phyloP scores from a whole-genome alignment of 2,888 invertebrate species.

The Sarcophaga subvicina region DNA sequence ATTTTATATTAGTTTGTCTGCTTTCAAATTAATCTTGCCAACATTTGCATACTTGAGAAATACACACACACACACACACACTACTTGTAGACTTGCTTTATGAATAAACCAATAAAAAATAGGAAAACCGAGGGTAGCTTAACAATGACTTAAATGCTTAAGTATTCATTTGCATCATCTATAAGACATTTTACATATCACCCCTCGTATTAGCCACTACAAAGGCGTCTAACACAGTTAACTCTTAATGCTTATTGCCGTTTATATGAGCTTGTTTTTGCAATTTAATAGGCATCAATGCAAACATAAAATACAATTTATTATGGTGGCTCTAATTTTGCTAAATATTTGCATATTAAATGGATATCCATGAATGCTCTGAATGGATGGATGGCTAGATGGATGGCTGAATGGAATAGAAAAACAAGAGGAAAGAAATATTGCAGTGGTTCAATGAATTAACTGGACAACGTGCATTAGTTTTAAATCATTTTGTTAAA shows the following conservation, averaged over 20 bases:
- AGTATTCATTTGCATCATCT: no score
- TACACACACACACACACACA: conserved; percentile 19
- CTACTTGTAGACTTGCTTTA: conserved; percentile 23
- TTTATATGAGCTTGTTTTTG: conserved; percentile 29
- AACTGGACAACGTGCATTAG: conserved; percentile 67
- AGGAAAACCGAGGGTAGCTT: no score
- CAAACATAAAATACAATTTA: conserved; percentile 70
- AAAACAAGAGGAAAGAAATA: conserved; percentile 58
- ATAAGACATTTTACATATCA: not conserved
- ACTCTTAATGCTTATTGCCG: conserved; percentile 24
- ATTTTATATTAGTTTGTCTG: conserved; percentile 67
- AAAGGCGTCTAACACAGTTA: not conserved
- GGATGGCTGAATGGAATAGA: not conserved
- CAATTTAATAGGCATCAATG: conserved; percentile 68
- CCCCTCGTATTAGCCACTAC: conserved; percentile 9
- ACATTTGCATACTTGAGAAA: conserved; percentile 46
- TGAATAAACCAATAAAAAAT: not conserved
- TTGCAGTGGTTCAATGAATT: conserved; percentile 69
- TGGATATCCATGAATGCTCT: conserved; percentile 14
- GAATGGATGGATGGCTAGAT: no score
- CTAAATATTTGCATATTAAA: conserved; percentile 68
- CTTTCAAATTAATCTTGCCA: conserved; percentile 68
- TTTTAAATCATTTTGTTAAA: conserved; percentile 66
- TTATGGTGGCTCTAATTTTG: conserved; percentile 66
- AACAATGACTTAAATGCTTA: no score